Percentiles rank a stretch among this genome's conserved stretches.
phyloP scores from a whole-genome alignment of 2,113 vertebrate species.

The Lophochroa leadbeateri region DNA sequence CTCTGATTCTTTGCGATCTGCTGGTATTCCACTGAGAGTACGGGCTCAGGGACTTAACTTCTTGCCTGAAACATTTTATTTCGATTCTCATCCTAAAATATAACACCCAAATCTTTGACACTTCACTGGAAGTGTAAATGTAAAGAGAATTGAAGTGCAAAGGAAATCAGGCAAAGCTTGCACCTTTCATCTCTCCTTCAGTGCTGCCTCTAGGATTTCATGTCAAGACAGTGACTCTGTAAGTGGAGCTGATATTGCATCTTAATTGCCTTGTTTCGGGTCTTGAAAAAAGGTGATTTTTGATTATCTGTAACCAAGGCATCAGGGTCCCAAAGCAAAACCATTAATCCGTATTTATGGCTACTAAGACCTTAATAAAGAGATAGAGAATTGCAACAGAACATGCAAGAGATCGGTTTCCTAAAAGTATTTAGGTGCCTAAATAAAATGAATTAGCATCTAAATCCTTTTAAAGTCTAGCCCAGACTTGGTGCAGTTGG shows the following conservation, averaged over 20 bases:
- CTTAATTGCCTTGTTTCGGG: not conserved
- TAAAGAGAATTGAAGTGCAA: constrained; percentile 28
- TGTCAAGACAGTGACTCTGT: not conserved
- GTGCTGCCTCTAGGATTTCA: not conserved
- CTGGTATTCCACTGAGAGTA: not conserved
- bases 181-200: constrained; percentile 7
- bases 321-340: not conserved
- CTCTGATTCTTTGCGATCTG: not conserved
- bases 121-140: not conserved
- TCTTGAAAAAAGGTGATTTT: not conserved
- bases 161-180: not conserved
- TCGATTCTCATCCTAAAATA: constrained; percentile 27
- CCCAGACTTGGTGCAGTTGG: not conserved
- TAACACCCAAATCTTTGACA: constrained; percentile 1
- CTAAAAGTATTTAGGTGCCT: not conserved
- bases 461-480: not conserved
- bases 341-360: not conserved
- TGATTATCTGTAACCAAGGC: not conserved
- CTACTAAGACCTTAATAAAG: not conserved
- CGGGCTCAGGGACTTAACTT: not conserved
- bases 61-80: constrained; percentile 25
- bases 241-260: not conserved
- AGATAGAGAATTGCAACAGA: not conserved
- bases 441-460: not conserved
- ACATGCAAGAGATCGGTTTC: not conserved